These are phyloP conservation scores for Parasteatoda lunata DNA, from an alignment of 2,888 invertebrate species.

Conservation along the genomic window DNA sequence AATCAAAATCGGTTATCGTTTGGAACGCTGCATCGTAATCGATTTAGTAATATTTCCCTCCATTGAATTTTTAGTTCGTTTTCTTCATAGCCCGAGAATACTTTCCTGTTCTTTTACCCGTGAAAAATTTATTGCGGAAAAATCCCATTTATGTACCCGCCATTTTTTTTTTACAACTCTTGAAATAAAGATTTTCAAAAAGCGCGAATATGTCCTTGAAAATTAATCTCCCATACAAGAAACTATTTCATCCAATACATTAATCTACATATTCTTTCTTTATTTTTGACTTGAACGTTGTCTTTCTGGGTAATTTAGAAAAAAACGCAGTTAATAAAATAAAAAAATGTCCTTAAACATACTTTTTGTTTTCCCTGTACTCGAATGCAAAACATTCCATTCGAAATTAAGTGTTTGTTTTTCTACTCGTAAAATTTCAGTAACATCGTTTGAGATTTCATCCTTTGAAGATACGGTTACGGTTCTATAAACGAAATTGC, in stretches of 20 bases:
- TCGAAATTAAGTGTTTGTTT: not conserved
- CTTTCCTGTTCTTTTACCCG: not conserved
- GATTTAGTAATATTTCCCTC: not conserved
- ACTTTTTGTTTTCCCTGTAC: not conserved
- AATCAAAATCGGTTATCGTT: not conserved
- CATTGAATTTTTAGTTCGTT: not conserved
- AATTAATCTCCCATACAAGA: constrained; percentile 2
- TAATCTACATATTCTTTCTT: not conserved
- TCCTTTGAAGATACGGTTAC: too few relatives aligned
- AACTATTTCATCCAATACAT: not conserved
- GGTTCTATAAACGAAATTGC: too few relatives aligned
- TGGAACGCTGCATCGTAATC: not conserved
- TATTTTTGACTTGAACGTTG: not conserved
- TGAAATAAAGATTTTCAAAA: constrained; percentile 25
- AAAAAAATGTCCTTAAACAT: not conserved
- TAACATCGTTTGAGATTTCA: not conserved
- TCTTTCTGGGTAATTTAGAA: not conserved
- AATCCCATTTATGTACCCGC: not conserved
- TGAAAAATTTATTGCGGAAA: constrained; percentile 23
- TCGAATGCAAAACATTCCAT: not conserved
- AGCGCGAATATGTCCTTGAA: constrained; percentile 36
- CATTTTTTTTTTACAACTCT: constrained; percentile 6
- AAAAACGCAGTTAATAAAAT: not conserved
- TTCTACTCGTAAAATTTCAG: not conserved
- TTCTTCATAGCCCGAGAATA: not conserved